These are phyloP conservation scores for Montipora capitata DNA, from an alignment of 92 coral and sea anemone genomes.

Conservation along the genomic window DNA sequence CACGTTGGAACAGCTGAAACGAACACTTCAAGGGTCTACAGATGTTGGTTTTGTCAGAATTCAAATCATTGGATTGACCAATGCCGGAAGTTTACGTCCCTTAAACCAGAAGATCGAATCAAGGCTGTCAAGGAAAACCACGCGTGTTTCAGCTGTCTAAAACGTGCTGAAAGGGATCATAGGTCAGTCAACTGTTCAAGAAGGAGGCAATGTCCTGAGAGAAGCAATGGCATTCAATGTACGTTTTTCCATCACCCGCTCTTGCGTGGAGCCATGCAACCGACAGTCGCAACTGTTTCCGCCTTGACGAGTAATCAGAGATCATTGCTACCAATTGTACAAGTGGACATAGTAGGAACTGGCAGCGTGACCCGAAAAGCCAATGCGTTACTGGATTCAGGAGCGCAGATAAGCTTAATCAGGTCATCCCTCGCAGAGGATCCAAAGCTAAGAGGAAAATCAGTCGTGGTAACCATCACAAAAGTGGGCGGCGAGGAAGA, in stretches of 20 bases:
- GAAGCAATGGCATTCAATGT: slow-evolving; percentile 32
- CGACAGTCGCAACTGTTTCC: slow-evolving; percentile 11
- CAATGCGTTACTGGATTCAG: slow-evolving; percentile 54
- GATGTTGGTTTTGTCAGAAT: slow-evolving; percentile 2
- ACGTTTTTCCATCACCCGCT: slow-evolving; percentile 46
- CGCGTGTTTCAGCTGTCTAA: slow-evolving; percentile 50
- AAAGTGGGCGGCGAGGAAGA: slow-evolving; percentile 83
- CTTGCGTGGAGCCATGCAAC: slow-evolving; percentile 22
- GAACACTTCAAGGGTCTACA: neutral
- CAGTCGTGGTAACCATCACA: slow-evolving; percentile 51
- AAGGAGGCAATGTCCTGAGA: slow-evolving; percentile 52
- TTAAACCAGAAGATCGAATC: slow-evolving; percentile 2
- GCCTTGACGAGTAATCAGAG: slow-evolving; percentile 15
- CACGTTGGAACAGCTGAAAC: neutral
- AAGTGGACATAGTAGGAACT: slow-evolving; percentile 1
- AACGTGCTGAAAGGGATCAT: slow-evolving; percentile 39
- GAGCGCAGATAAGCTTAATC: slow-evolving; percentile 70
- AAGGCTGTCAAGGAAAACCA: slow-evolving; percentile 52
- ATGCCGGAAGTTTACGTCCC: slow-evolving; percentile 7
- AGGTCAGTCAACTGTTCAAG: slow-evolving; percentile 28
- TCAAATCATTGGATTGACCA: slow-evolving; percentile 4
- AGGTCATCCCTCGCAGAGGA: slow-evolving; percentile 52
- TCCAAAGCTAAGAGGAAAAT: slow-evolving; percentile 46
- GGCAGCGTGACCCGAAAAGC: no score
- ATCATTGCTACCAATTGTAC: slow-evolving; percentile 33